phyloP scores from a whole-genome alignment of 2,113 vertebrate species.

The Clupea harengus region DNA sequence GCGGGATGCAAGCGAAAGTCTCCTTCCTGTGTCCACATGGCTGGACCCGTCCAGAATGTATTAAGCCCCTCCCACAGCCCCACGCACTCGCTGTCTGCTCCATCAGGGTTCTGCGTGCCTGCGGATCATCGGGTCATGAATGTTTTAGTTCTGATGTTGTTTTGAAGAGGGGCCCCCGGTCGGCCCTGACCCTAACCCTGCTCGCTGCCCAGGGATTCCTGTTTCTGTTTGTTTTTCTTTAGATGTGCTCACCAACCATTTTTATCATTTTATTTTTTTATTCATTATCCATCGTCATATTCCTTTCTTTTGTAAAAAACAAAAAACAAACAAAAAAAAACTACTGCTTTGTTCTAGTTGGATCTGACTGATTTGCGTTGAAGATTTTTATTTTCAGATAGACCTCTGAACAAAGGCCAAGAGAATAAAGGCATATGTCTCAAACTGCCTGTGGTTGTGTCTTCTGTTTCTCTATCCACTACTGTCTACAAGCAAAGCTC shows the following conservation, averaged over 20 bases:
- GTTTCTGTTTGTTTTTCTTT: slow-evolving; percentile 55
- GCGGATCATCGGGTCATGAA: no score
- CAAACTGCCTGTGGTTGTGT: neutral
- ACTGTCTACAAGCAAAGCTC: no score
- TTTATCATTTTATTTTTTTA: slow-evolving; percentile 64
- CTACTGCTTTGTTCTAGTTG: slow-evolving; percentile 54
- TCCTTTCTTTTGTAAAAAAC: slow-evolving; percentile 50
- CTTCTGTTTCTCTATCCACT: slow-evolving; percentile 33
- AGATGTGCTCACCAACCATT: slow-evolving; percentile 55
- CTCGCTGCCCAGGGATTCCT: slow-evolving; percentile 48
- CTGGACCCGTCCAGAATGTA: slow-evolving; percentile 71
- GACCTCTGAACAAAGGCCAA: slow-evolving; percentile 28
- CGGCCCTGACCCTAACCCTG: slow-evolving; percentile 4
- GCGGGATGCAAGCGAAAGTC: no score
- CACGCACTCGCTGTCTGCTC: slow-evolving; percentile 39
- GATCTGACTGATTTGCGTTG: slow-evolving; percentile 32
- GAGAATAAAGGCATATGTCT: slow-evolving; percentile 50
- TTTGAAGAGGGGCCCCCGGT: slow-evolving; percentile 8
- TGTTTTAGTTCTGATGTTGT: slow-evolving; percentile 47
- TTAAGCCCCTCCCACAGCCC: slow-evolving; percentile 48
- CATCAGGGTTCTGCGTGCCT: slow-evolving; percentile 62
- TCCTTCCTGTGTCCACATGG: slow-evolving; percentile 17
- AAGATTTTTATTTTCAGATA: slow-evolving; percentile 49
- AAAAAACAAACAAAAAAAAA: slow-evolving; percentile 41
- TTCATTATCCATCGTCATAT: slow-evolving; percentile 42